A percentile compares a stretch with the other conserved stretches of the same genome.
Evolutionary conservation across 2,113 vertebrate genomes (phyloP).

Genomic region (Lethenteron reissneri): DNA sequence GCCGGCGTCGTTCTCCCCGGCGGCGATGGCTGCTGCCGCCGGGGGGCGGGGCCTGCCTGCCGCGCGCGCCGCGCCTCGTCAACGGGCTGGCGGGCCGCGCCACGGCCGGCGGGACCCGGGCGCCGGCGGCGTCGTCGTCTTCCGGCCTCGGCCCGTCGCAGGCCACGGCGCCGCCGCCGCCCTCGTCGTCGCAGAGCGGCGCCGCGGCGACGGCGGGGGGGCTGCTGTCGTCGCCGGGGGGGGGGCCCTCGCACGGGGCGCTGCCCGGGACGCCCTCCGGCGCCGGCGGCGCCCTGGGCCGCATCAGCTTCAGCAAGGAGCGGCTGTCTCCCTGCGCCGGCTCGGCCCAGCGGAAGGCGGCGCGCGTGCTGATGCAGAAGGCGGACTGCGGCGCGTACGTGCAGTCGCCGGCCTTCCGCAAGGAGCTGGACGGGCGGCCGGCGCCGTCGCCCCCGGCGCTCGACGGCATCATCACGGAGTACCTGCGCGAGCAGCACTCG

Average conservation of each 20-base stretch:
- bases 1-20: constrained; percentile 42
- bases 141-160: constrained; percentile 40
- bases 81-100: constrained; percentile 56
- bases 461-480: constrained; percentile 97
- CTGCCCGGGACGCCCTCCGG: constrained; percentile 23
- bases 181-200: constrained; percentile 20
- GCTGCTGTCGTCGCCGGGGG: constrained; percentile 25
- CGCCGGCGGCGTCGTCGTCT: constrained; percentile 21
- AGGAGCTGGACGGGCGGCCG: constrained; percentile 77
- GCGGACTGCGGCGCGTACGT: constrained; percentile 93
- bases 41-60: constrained; percentile 29
- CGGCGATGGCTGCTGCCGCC: constrained; percentile 28
- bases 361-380: constrained; percentile 70
- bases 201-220: constrained; percentile 12
- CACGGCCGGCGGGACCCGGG: constrained; percentile 31
- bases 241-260: constrained; percentile 31
- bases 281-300: constrained; percentile 48
- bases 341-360: constrained; percentile 32
- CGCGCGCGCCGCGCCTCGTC: constrained; percentile 64
- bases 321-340: constrained; percentile 44
- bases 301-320: constrained; percentile 80
- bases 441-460: constrained; percentile 80
- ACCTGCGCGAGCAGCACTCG: constrained; percentile 87
- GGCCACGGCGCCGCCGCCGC: constrained; percentile 32
- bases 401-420: constrained; percentile 94